Evolutionary conservation across 2,113 vertebrate species (phyloP), one percentile per base, ranked within the genome.

Genomic region (Odocoileus hemionus): DNA sequence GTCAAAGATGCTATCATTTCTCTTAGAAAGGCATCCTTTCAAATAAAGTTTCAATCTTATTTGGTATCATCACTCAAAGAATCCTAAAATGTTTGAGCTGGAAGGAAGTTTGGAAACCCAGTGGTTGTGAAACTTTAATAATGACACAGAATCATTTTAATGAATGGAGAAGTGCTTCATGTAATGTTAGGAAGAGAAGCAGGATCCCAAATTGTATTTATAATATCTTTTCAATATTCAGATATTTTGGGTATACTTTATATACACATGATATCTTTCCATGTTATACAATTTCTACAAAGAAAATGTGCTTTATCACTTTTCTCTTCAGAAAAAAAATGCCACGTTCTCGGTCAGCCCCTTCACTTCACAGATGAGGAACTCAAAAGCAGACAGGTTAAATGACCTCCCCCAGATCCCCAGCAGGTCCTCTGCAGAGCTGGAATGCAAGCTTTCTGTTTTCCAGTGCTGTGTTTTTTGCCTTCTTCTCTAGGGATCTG

Each of bases 81-180:
- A 84, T 47, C 89, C 45, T 89, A 95, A 95, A 79, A 88, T 84
- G 45, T 94, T 57, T 82, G 23, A 50, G n/a, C 25, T 89, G 23
- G 43, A 45, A 96, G 45, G n/a, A 67, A 89, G 79, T 90, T 93
- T 94, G 55, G 54, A 94, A 95, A 91, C 2, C 47, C 82, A 95
- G 50, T 4, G 17, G 60, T 54, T 50, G 39, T 76, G n/a, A 86
- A 89, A 80, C 70, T 91, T 89, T 91, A 90, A 43, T 60, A 54
- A 85, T 30, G 52, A 7, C 5, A 39, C 23, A 50, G 21, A 57
- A 57, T 70, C 23, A 45, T 85, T 91, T 78, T 7, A 89, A 91
- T 43, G 30, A 52, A 90, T 10, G 5, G 52, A 78, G 39, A 91
- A 84, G 33, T 30, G 14, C 45, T 55, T 97, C 47, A 78, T 64